A percentile compares a stretch with the other conserved stretches of the same genome.
Conservation (phyloP, 2,113 vertebrate species). For the Prunella fulvescens region DNA sequence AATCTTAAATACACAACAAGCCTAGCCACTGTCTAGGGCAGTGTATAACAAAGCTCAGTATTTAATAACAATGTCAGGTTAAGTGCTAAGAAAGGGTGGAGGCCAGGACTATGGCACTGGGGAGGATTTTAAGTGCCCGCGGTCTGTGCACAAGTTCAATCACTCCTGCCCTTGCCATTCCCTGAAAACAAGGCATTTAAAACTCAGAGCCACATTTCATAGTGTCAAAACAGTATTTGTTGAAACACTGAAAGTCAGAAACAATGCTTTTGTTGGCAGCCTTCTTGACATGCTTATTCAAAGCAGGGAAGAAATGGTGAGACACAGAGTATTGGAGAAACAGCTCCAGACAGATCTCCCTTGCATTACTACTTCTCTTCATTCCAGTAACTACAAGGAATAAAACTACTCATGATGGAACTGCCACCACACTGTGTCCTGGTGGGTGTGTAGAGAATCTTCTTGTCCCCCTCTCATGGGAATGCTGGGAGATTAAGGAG, state of each 20-base stretch:
- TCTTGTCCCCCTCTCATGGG: not conserved
- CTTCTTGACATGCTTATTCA: not conserved
- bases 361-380: not conserved
- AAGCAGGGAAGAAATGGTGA: not conserved
- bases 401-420: not conserved
- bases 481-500: not conserved
- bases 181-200: not conserved
- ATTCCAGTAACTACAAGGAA: not conserved
- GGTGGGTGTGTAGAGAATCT: not conserved
- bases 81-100: not conserved
- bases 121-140: not conserved
- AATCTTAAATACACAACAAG: slow-evolving; percentile 35
- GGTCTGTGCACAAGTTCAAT: not conserved
- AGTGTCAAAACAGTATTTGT: not conserved
- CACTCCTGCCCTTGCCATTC: not conserved
- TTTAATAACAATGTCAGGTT: not conserved
- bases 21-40: not conserved
- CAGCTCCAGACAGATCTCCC: not conserved
- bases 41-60: not conserved
- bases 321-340: not conserved
- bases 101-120: not conserved
- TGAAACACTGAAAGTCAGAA: slow-evolving; percentile 23
- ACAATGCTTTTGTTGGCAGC: slow-evolving; percentile 28
- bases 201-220: not conserved
- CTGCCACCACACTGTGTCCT: not conserved